phyloP scores from a whole-genome alignment of 2,113 vertebrate genomes.

The Alexandromys fortis region DNA sequence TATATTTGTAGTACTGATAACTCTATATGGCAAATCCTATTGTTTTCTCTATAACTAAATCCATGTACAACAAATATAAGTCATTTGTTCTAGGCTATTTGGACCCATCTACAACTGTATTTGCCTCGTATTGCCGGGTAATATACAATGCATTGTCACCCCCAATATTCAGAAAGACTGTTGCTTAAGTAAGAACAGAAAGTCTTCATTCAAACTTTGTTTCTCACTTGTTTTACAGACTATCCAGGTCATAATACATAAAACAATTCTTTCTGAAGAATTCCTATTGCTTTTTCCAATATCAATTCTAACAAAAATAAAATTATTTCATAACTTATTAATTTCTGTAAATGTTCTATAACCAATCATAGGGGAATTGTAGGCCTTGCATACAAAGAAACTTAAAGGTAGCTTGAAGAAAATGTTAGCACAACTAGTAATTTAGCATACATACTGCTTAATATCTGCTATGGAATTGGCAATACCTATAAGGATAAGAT shows the following conservation, averaged over 20 bases:
- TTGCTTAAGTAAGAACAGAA: not conserved
- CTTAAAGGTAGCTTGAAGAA: not conserved
- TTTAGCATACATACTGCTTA: not conserved
- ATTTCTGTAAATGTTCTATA: conserved; percentile 15
- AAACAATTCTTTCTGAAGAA: not conserved
- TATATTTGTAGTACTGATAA: not conserved
- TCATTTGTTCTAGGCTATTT: not conserved
- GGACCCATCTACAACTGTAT: not conserved
- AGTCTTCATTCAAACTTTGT: conserved; percentile 2
- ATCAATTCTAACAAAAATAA: not conserved
- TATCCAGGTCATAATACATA: not conserved
- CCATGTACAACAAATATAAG: not conserved
- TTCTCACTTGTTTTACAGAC: not conserved
- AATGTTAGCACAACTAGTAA: not conserved
- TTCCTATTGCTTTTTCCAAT: not conserved
- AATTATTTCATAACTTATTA: not conserved
- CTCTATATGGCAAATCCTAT: not conserved
- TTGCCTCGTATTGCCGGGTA: not conserved
- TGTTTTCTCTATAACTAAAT: not conserved
- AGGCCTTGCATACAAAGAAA: not conserved
- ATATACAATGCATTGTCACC: not conserved
- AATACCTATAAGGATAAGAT: not conserved
- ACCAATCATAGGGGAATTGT: not conserved
- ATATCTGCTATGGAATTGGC: not conserved
- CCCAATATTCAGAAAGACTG: not conserved